Conservation (phyloP, 2,797 vertebrate species). For the Limnodromus scolopaceus region DNA sequence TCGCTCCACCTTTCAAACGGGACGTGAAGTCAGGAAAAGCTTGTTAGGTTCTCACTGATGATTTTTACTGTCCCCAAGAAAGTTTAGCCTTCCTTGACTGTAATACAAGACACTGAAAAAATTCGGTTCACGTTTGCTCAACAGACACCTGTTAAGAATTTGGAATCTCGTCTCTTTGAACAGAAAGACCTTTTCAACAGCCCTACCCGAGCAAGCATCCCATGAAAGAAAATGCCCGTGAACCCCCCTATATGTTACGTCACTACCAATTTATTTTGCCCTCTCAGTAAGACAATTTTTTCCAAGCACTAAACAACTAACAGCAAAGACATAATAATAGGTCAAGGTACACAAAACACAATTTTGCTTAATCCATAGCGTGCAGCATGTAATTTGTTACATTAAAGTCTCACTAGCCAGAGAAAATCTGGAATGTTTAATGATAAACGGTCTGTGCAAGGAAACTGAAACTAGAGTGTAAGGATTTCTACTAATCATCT, state of each 20-base stretch:
- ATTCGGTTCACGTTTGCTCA: neutral
- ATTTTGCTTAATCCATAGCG: neutral
- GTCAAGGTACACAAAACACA: neutral
- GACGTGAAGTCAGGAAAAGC: neutral
- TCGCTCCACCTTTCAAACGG: neutral
- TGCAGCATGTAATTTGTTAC: neutral
- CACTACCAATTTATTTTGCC: neutral
- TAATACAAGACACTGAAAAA: neutral
- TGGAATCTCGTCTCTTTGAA: neutral
- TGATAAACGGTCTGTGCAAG: neutral
- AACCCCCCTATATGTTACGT: rapidly evolving
- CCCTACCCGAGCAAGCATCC: neutral
- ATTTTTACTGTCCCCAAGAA: neutral
- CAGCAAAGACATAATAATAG: neutral
- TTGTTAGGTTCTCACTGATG: neutral
- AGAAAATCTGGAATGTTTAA: neutral
- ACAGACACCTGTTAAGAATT: neutral
- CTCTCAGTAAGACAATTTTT: neutral
- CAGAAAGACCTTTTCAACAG: neutral
- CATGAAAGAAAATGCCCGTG: neutral
- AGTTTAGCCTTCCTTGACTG: neutral
- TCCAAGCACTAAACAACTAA: neutral
- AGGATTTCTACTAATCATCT: slow-evolving; percentile 58
- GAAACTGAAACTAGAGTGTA: slow-evolving; percentile 42
- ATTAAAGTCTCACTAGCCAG: neutral